Percentiles rank a stretch among this genome's conserved stretches.
Evolutionary conservation across 1,140 invertebrate species (phyloP).

Genomic region (Notospermus geniculatus): DNA sequence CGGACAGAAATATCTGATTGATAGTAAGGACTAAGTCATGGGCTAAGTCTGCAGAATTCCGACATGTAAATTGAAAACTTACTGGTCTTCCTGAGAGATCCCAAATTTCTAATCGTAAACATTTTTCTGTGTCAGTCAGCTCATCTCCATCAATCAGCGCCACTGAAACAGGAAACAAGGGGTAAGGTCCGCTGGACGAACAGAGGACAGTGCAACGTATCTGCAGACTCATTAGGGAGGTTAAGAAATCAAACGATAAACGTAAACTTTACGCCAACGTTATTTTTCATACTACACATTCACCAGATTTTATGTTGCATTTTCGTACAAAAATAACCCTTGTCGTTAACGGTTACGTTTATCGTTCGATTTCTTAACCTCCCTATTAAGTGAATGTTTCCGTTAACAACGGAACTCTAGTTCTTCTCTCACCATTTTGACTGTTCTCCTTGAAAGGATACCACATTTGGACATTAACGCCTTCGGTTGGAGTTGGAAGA

Average conservation of each 20-base stretch:
- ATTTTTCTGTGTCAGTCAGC: neutral
- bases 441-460: neutral
- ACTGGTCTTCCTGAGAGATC: constrained; percentile 4
- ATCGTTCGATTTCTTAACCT: no score
- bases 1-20: no score
- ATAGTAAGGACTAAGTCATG: no score
- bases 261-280: no score
- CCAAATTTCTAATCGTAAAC: constrained; percentile 6
- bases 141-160: neutral
- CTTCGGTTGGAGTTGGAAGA: neutral
- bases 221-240: neutral
- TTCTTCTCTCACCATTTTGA: no score
- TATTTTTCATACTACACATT: no score
- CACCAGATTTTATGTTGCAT: no score
- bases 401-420: no score
- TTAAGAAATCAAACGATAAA: no score
- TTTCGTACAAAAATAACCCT: no score
- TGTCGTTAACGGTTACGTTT: no score
- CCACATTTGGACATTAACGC: constrained; percentile 3
- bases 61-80: neutral
- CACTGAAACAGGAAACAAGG: neutral
- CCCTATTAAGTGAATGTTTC: no score
- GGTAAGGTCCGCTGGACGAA: neutral
- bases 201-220: neutral
- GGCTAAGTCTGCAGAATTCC: neutral